Evolutionary conservation across 2,113 vertebrate genomes (phyloP), one percentile per base, ranked within the genome.

Genomic region (Bos taurus): DNA sequence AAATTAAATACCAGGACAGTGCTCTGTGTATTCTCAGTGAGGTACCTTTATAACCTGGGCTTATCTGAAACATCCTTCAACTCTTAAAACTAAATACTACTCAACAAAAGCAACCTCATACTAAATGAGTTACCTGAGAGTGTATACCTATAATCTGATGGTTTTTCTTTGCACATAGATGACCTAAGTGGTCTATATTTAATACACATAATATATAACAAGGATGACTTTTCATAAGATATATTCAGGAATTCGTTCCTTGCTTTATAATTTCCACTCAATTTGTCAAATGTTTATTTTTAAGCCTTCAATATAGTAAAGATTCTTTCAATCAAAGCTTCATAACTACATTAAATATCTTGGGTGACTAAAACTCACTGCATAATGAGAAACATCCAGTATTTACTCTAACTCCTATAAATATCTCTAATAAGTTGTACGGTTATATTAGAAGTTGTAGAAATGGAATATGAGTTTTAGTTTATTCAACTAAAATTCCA

Each of bases 401-500:
- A 43, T 11, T 46, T 89, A 46, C 25, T 74, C n/a, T 71, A 91
- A 57, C 7, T 92, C 5, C 56, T 6, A 13, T 26, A 43, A 43
- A 56, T 74, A 84, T 7, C 9, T 90, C 4, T 92, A 54, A 46
- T 56, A 81, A 82, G 5, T 14, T 13, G 5, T 52, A 78, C 43
- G 40, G 9, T 77, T 43, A 77, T 25, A 57, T 17, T 40, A 48
- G 21, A 87, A 28, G 64, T 50, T 59, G 3, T 56, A 43, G 16
- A 64, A 78, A 50, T 12, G 6, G 6, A 14, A 10, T 85, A 9
- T 85, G 9, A 85, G 3, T 80, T 71, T 7, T 80, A 36, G 48
- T 96, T 90, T 94, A 36, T 40, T 11, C 88, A n/a, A 43, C 8
- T 62, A 15, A 85, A 84, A 92, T 59, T 78, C 28, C 6, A 9